A percentile compares a stretch with the other conserved stretches of the same genome.
phyloP scores from a whole-genome alignment of 2,797 vertebrate species.

The Meriones psammophilus region DNA sequence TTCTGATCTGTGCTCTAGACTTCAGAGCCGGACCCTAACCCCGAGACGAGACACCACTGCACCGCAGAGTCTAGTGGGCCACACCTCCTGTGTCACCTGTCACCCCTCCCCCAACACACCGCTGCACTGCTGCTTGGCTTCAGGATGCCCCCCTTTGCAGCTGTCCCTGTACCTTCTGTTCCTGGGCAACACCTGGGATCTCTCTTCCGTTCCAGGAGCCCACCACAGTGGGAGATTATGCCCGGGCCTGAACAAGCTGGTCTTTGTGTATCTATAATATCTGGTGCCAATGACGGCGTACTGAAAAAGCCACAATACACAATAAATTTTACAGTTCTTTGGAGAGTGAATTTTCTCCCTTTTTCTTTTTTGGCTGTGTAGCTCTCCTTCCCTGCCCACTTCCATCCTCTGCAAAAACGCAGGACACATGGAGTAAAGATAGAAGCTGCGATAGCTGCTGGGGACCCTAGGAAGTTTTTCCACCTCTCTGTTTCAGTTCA shows the following conservation, averaged over 20 bases:
- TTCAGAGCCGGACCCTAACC: conserved; percentile 76
- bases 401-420: fast-evolving
- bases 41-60: conserved; percentile 78
- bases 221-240: conserved; percentile 87
- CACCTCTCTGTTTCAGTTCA: background rate
- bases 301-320: conserved; percentile 90
- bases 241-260: conserved; percentile 87
- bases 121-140: background rate
- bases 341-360: conserved; percentile 82
- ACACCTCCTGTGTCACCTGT: background rate
- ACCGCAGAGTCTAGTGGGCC: conserved; percentile 77
- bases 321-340: conserved; percentile 92
- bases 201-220: conserved; percentile 86
- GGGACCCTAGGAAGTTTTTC: background rate
- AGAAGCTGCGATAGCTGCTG: fast-evolving
- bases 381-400: background rate
- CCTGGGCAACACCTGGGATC: conserved; percentile 85
- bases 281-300: conserved; percentile 88
- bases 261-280: conserved; percentile 89
- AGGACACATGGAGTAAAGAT: fast-evolving
- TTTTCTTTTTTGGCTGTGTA: conserved; percentile 75
- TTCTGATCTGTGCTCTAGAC: conserved; percentile 51
- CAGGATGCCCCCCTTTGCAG: conserved; percentile 82
- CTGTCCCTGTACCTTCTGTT: conserved; percentile 86
- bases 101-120: background rate